A percentile compares a stretch with the other conserved stretches of the same genome.
Evolutionary conservation across 2,797 vertebrate genomes (phyloP).

Genomic region (Chelon auratus): DNA sequence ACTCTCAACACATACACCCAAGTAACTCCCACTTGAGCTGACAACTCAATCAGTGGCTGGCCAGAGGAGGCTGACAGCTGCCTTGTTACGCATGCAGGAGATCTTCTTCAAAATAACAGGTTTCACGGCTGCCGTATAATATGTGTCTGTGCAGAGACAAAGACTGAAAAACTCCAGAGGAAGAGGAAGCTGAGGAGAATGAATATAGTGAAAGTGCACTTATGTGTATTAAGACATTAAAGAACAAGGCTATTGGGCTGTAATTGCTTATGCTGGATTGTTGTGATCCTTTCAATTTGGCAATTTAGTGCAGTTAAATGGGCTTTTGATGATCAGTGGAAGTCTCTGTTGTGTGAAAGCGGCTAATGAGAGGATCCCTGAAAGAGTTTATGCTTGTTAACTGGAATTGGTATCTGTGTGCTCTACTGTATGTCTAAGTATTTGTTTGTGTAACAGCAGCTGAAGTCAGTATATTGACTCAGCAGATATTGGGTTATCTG

Average conservation of each 20-base stretch:
- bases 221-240: conserved; percentile 30
- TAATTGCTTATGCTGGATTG: conserved; percentile 36
- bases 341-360: conserved; percentile 49
- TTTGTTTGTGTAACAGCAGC: conserved; percentile 36
- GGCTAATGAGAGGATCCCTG: conserved; percentile 43
- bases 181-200: background rate
- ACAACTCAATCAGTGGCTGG: conserved; percentile 39
- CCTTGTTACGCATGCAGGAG: conserved; percentile 29
- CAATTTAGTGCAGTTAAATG: conserved; percentile 53
- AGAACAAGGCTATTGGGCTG: conserved; percentile 34
- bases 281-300: conserved; percentile 50
- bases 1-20: conserved; percentile 19
- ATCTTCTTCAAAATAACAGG: conserved; percentile 47
- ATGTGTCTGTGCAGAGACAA: conserved; percentile 4
- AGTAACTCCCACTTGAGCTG: conserved; percentile 30
- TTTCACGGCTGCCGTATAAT: conserved; percentile 34
- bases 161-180: background rate
- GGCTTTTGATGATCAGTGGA: conserved; percentile 52
- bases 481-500: conserved; percentile 40
- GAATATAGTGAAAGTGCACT: conserved; percentile 1
- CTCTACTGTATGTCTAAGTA: conserved; percentile 19
- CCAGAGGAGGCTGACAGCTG: conserved; percentile 41
- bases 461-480: conserved; percentile 48
- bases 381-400: conserved; percentile 38
- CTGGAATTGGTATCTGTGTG: conserved; percentile 26